Base-by-base conservation (phyloP, 2,113 vertebrate genomes). In the Canis aureus region DNA sequence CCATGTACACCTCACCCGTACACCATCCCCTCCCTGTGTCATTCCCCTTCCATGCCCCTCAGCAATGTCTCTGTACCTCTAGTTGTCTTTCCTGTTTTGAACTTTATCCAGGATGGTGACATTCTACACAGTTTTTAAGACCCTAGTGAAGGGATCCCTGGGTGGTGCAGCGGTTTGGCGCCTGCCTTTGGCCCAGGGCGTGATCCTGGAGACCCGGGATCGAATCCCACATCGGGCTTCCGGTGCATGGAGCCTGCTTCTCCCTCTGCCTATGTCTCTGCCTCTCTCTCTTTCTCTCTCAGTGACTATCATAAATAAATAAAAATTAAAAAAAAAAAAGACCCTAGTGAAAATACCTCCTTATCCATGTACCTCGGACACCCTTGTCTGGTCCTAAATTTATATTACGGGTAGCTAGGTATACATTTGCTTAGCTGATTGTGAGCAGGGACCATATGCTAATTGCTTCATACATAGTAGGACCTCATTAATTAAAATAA, bases 401-500 rank as follows among this genome's bases (percentile, higher is more conserved):
- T 22, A 32, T 62, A 32, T n/a, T 66, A 32, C 16, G 15, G 66
- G 27, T 64, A 38, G n/a, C n/a, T 76, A 22, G 25, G 27, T 57
- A 29, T 60, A 32, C 19, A 32, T 88, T 94, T 85, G 64, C 35
- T 91, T 92, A 79, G 43, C 78, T 51, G 29, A 69, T 49, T 60
- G 13, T 74, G 59, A 83, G 51, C 53, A 43, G 43, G 55, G 69
- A 11, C 67, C 35, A n/a, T 62, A 15, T 71, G 29, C 53, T 59
- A 49, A 74, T 76, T 74, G 10, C 79, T 35, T 79, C 11, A 11
- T 84, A 80, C 62, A 64, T 84, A 95, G 84, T 93, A 91, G 93
- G 95, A 90, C 64, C 29, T 94, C 43, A 76, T 84, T 97, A 81
- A 93, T 94, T 80, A 92, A 91, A 90, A 83, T 92, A 89, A 81